Evolutionary conservation across 37 sponge, comb jelly and placozoan genomes (phyloP), one percentile per base, ranked within the genome.

Genomic region (Hexactinellida sp.): DNA sequence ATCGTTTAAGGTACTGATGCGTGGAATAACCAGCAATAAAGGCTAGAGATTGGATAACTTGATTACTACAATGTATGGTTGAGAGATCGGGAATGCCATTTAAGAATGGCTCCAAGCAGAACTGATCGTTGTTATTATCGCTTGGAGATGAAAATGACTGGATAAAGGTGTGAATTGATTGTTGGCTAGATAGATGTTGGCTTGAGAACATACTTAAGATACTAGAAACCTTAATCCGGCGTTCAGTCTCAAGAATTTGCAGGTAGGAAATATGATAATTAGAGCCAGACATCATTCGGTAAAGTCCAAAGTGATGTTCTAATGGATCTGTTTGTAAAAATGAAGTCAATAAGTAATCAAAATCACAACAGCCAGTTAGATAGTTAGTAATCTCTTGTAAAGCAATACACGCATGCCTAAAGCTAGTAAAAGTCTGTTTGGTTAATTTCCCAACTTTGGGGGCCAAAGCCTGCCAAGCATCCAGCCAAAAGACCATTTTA

Each of bases 1-100:
- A 32, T 63, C 76, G 76, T 63, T 63, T 63, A 23, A 63, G 76
- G 76, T 63, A 63, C 13, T 63, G 76, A 28, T 63, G 76, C 34
- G 76, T 28, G 34, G 76, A 23, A 63, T 28, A 63, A 32, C 76
- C 76, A 28, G 76, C 76, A 63, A 63, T 63, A 28, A 63, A 63
- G 34, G 76, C 76, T 63, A 63, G 13, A 3, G 76, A 63, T 63
- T 63, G 76, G 34, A 63, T 63, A 32, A 28, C 34, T 63, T 63
- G 76, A 28, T 3, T 32, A 63, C 76, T n/a, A 25, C 76, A 63
- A 5, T 63, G 32, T 32, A 63, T 63, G 76, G 32, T 63, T 23
- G 76, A 63, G 25, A 63, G 76, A n/a, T 63, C 76, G 13, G 76
- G 34, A 63, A 63, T 63, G 25, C 32, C 76, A n/a, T 28, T 63